These are phyloP conservation scores for Heliconius hermathena DNA, from an alignment of 1,140 invertebrate species.

Conservation along the genomic window DNA sequence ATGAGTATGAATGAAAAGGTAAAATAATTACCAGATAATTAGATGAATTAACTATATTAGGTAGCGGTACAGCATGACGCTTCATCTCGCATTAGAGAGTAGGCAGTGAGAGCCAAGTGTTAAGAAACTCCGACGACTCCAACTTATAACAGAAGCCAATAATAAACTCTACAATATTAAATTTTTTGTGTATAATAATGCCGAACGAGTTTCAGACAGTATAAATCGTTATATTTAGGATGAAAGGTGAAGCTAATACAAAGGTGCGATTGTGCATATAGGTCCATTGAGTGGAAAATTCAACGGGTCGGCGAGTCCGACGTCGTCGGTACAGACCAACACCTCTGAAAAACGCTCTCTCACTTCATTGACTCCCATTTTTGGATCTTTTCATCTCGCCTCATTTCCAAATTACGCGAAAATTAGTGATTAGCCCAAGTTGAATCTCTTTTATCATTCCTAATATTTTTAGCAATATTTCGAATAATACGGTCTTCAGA, in stretches of 20 bases:
- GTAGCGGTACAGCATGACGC: not conserved
- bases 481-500: not conserved
- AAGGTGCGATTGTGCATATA: conserved; percentile 62
- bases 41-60: not conserved
- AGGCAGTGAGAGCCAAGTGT: no score
- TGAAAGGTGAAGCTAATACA: conserved; percentile 72
- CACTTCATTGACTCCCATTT: conserved; percentile 76
- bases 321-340: conserved; percentile 72
- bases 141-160: not conserved
- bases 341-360: conserved; percentile 79
- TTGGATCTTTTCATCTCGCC: conserved; percentile 77
- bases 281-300: conserved; percentile 77
- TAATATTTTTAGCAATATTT: not conserved
- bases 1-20: not conserved
- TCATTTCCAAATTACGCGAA: conserved; percentile 70
- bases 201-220: conserved; percentile 30
- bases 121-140: no score
- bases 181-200: conserved; percentile 5
- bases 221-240: conserved; percentile 60
- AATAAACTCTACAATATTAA: not conserved
- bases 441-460: not conserved
- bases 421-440: conserved; percentile 34
- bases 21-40: not conserved
- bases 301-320: conserved; percentile 73
- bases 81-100: no score